Percentiles rank a stretch among this genome's conserved stretches.
phyloP scores from a whole-genome alignment of 2,797 vertebrate genomes.

The Takifugu rubripes region DNA sequence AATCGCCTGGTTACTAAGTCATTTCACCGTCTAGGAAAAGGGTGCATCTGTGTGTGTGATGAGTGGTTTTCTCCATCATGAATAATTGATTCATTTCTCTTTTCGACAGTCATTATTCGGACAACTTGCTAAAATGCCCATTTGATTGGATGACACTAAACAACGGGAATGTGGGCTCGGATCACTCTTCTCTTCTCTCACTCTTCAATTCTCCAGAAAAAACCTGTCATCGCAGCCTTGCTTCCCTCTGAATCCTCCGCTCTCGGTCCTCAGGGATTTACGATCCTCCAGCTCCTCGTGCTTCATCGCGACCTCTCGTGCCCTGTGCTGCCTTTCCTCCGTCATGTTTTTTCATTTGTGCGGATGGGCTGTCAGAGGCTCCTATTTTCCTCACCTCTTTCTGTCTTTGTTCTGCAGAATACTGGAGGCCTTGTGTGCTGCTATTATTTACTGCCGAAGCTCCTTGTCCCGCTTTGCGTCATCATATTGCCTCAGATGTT shows the following conservation, averaged over 20 bases:
- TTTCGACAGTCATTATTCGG: constrained; percentile 65
- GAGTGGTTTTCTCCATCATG: constrained; percentile 65
- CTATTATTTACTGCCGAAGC: constrained; percentile 31
- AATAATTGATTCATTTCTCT: constrained; percentile 74
- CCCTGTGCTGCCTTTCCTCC: constrained; percentile 32
- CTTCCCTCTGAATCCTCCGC: constrained; percentile 30
- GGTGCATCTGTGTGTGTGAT: constrained; percentile 47
- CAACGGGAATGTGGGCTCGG: constrained; percentile 37
- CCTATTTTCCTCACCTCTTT: constrained; percentile 30
- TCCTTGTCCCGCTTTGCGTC: constrained; percentile 38
- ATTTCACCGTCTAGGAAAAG: constrained; percentile 75
- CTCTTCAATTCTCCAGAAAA: constrained; percentile 20
- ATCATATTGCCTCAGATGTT: constrained; percentile 40
- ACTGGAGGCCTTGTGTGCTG: constrained; percentile 18
- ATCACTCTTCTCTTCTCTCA: constrained; percentile 38
- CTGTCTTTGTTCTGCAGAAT: constrained; percentile 36
- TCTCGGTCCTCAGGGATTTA: constrained; percentile 36
- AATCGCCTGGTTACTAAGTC: constrained; percentile 79
- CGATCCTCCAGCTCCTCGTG: constrained; percentile 8
- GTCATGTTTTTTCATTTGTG: constrained; percentile 20
- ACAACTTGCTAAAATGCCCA: constrained; percentile 63
- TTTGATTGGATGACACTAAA: constrained; percentile 70
- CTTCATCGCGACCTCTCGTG: constrained; percentile 24
- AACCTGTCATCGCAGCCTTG: constrained; percentile 33
- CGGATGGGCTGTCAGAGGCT: constrained; percentile 35